Conservation (phyloP, 2,888 invertebrate genomes). For the Hirtodrosophila cameraria region DNA sequence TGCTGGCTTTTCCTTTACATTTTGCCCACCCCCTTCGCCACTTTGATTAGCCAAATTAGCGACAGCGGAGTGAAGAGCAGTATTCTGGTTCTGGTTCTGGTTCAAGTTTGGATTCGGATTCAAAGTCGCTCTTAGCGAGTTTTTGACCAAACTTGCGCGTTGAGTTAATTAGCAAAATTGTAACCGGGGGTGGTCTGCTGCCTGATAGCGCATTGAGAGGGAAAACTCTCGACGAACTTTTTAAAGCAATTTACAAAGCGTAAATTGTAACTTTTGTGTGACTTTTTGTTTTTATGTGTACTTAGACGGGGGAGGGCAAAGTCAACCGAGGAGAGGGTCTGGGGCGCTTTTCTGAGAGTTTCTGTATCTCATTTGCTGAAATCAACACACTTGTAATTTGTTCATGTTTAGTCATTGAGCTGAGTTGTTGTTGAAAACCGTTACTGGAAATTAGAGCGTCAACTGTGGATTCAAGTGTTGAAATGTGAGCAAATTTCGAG, state of each 20-base stretch:
- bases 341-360: background rate
- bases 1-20: conserved; percentile 11
- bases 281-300: conserved; percentile 42
- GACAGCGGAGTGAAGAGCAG: conserved; percentile 28
- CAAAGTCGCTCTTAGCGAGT: conserved; percentile 32
- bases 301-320: background rate
- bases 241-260: conserved; percentile 79
- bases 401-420: conserved; percentile 70
- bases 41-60: conserved; percentile 78
- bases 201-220: conserved; percentile 27
- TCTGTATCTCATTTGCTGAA: conserved; percentile 34
- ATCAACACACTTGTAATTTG: conserved; percentile 65
- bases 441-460: conserved; percentile 2
- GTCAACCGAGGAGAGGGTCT: background rate
- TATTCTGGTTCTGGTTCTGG: too few relatives aligned
- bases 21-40: conserved; percentile 14
- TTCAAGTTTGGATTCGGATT: background rate
- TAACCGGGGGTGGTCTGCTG: conserved; percentile 61
- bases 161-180: conserved; percentile 78
- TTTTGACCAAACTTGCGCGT: conserved; percentile 61
- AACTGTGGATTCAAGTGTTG: background rate
- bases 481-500: background rate
- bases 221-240: conserved; percentile 76
- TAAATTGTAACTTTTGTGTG: conserved; percentile 75
- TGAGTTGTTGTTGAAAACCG: conserved; percentile 13